phyloP scores from a whole-genome alignment of 2,888 invertebrate species.

The Agrochola lychnidis region DNA sequence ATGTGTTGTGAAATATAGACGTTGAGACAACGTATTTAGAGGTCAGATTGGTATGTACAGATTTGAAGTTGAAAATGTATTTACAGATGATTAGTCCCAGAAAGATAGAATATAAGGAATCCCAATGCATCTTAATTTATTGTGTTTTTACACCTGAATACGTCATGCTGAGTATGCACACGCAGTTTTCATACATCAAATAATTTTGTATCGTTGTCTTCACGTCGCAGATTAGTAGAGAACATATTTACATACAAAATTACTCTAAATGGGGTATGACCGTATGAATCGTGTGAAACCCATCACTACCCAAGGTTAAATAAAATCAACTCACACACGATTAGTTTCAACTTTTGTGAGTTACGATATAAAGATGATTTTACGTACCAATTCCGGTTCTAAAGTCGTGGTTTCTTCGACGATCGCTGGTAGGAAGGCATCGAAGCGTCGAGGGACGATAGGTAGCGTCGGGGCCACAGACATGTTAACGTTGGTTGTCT shows the following conservation, averaged over 20 bases:
- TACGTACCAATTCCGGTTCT: conserved; percentile 85
- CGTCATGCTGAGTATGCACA: conserved; percentile 2
- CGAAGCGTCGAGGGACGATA: conserved; percentile 74
- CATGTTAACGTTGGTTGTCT: conserved; percentile 77
- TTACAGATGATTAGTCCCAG: conserved; percentile 46
- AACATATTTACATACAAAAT: conserved; percentile 75
- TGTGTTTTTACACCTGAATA: conserved; percentile 31
- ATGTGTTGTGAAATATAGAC: conserved; percentile 81
- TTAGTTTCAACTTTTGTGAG: conserved; percentile 69
- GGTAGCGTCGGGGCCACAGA: conserved; percentile 71
- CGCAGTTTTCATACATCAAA: neutral
- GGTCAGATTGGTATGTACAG: conserved; percentile 52
- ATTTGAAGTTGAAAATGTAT: conserved; percentile 36
- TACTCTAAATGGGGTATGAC: conserved; percentile 77
- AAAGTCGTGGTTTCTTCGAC: conserved; percentile 78
- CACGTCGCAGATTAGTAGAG: conserved; percentile 81
- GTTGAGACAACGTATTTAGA: conserved; percentile 77
- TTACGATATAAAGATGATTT: conserved; percentile 8
- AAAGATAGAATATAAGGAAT: conserved; percentile 42
- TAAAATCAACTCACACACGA: conserved; percentile 76
- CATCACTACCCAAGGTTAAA: conserved; percentile 79
- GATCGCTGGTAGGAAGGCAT: conserved; percentile 74
- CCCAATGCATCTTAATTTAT: conserved; percentile 17
- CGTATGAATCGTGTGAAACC: conserved; percentile 73
- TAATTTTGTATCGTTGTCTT: conserved; percentile 74